Evolutionary conservation across 2,797 vertebrate species (phyloP).

Genomic region (Neomorphus geoffroyi): DNA sequence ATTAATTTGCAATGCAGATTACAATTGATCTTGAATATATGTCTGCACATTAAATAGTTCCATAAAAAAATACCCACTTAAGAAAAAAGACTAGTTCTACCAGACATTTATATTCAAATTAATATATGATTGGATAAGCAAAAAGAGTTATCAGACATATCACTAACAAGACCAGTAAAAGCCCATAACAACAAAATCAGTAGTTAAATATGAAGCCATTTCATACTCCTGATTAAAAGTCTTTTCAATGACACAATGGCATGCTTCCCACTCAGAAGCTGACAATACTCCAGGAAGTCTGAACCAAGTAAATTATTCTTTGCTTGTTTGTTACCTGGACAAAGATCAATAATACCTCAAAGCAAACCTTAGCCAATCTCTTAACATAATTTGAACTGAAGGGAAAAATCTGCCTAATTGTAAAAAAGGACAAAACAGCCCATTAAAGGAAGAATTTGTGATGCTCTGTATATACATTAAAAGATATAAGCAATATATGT

Average conservation of each 20-base stretch:
- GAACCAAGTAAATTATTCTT: slow-evolving; percentile 6
- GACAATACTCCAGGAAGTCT: background rate
- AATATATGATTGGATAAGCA: background rate
- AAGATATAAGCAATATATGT: background rate
- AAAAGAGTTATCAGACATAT: background rate
- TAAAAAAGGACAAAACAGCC: background rate
- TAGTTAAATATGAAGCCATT: background rate
- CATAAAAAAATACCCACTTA: background rate
- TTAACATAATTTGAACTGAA: background rate
- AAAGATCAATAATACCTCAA: background rate
- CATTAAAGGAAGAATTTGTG: background rate
- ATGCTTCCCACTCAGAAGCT: background rate
- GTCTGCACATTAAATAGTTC: background rate
- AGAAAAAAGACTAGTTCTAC: background rate
- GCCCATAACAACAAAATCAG: background rate
- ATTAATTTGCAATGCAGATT: background rate
- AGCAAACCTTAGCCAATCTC: background rate
- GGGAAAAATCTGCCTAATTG: background rate
- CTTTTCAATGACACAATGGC: background rate
- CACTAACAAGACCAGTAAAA: background rate
- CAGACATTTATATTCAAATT: background rate
- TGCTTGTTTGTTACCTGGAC: background rate
- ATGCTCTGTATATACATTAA: background rate
- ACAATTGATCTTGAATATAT: background rate
- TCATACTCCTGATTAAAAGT: slow-evolving; percentile 10